Evolutionary conservation across 2,888 invertebrate genomes (phyloP).

Genomic region (Tetramorium bicarinatum): DNA sequence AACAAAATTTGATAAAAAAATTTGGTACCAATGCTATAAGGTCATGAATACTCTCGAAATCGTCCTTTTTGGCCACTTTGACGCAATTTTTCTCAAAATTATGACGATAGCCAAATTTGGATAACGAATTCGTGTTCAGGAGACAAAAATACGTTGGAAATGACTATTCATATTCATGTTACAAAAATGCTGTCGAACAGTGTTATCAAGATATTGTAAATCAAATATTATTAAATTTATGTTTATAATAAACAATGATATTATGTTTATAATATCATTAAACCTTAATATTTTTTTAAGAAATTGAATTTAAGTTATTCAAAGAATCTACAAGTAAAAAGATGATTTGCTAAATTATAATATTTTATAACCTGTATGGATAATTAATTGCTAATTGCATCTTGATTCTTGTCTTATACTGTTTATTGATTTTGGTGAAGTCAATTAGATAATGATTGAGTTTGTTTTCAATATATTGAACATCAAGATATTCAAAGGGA

Average conservation of each 20-base stretch:
- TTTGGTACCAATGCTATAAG: no score
- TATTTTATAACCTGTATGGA: slow-evolving; percentile 74
- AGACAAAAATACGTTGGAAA: no score
- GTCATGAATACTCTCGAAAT: no score
- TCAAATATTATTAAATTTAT: no score
- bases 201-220: no score
- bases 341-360: not conserved
- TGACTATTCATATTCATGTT: no score
- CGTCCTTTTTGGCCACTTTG: no score
- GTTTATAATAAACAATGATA: not conserved
- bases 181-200: no score
- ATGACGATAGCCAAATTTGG: no score
- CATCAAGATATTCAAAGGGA: slow-evolving; percentile 94
- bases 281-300: not conserved
- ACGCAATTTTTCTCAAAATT: no score
- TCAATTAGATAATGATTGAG: slow-evolving; percentile 94
- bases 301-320: not conserved
- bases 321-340: not conserved
- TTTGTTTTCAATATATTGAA: slow-evolving; percentile 92
- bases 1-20: no score
- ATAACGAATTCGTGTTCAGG: no score
- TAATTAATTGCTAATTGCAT: slow-evolving; percentile 91
- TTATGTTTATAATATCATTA: not conserved
- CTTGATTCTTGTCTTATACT: slow-evolving; percentile 92
- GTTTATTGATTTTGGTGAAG: slow-evolving; percentile 93